A percentile compares a stretch with the other conserved stretches of the same genome.
phyloP scores from a whole-genome alignment of 2,113 vertebrate genomes.

The Lichenostomus cassidix region DNA sequence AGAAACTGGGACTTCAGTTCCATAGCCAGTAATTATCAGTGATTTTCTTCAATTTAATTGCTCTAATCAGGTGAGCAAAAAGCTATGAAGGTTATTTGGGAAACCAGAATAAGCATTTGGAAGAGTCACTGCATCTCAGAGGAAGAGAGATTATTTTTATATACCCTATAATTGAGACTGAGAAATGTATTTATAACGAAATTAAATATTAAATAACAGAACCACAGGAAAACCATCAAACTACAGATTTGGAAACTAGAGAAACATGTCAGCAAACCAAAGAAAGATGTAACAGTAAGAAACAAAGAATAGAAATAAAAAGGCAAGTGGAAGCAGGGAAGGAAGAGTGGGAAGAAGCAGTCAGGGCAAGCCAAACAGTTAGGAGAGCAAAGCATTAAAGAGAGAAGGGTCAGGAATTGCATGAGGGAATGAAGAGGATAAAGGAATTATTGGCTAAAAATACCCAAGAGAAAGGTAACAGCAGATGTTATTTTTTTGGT shows the following conservation, averaged over 20 bases:
- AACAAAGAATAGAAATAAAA: not conserved
- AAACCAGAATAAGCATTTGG: not conserved
- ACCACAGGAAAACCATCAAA: not conserved
- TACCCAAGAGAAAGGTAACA: conserved; percentile 3
- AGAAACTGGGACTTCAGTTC: not conserved
- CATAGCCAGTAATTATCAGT: not conserved
- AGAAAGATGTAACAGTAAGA: not conserved
- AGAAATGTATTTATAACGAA: not conserved
- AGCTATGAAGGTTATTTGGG: not conserved
- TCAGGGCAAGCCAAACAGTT: not conserved
- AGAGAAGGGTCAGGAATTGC: not conserved
- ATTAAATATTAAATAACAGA: not conserved
- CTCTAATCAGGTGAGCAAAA: not conserved
- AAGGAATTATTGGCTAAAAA: conserved; percentile 40
- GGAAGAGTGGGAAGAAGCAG: not conserved
- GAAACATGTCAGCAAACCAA: not conserved
- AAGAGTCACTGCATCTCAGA: not conserved
- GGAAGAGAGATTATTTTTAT: not conserved
- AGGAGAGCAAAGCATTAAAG: not conserved
- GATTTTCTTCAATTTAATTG: not conserved
- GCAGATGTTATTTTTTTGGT: not conserved
- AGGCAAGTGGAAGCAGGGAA: not conserved
- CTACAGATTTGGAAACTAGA: not conserved
- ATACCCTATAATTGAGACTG: not conserved
- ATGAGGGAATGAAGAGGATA: not conserved